Conservation (phyloP, 2,888 invertebrate genomes). For the Deilephila porcellus region DNA sequence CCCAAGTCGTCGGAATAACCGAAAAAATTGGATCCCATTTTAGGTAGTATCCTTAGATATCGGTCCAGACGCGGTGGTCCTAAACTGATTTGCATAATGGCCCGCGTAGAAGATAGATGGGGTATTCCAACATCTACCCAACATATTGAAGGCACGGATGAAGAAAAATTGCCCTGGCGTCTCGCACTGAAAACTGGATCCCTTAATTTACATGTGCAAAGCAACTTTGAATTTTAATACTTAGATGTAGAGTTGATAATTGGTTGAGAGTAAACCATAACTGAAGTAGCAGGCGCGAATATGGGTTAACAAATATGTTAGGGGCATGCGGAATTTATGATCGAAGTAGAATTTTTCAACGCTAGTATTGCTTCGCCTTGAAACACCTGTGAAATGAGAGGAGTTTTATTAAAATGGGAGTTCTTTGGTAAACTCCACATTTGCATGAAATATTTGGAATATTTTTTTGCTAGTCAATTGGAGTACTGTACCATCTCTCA, state of each 20-base stretch:
- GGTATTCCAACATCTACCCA: constrained; percentile 63
- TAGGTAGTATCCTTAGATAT: constrained; percentile 38
- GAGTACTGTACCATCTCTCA: too few species aligned
- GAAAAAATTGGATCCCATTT: constrained; percentile 19
- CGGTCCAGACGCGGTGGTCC: constrained; percentile 50
- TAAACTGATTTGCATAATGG: constrained; percentile 72
- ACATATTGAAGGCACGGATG: constrained; percentile 74
- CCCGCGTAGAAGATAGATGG: constrained; percentile 70
- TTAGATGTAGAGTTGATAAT: constrained; percentile 40
- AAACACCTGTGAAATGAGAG: constrained; percentile 22
- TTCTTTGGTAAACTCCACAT: neutral
- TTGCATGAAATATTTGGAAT: neutral
- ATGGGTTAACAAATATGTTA: constrained; percentile 63
- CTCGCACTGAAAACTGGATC: constrained; percentile 65
- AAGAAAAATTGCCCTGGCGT: constrained; percentile 73
- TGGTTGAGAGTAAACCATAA: constrained; percentile 8
- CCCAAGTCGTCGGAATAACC: neutral
- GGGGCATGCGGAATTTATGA: constrained; percentile 58
- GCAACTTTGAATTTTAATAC: constrained; percentile 44
- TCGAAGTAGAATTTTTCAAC: constrained; percentile 48
- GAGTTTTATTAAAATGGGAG: neutral
- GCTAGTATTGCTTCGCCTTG: constrained; percentile 21
- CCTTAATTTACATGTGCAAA: constrained; percentile 60
- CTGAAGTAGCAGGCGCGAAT: constrained; percentile 48
- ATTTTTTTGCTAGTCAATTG: neutral